Base-by-base conservation (phyloP, 2,797 vertebrate species). In the Lepilemur septentrionalis region DNA sequence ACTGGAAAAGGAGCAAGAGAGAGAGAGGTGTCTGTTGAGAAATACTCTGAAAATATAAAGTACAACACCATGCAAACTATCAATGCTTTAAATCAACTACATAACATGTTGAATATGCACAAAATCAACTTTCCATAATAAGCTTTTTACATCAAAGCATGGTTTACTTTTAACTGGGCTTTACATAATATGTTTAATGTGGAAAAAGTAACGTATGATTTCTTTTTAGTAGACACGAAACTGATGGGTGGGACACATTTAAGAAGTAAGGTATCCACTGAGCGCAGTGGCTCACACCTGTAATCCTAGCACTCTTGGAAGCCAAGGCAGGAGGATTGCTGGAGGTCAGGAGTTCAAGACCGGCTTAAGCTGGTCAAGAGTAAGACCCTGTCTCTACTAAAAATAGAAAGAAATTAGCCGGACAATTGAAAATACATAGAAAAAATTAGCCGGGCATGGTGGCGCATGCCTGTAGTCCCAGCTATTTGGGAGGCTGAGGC, bases 21-120 rank as follows among this genome's bases (percentile, higher is more conserved):
- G 67, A 89, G 15, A 81, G 43, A 17, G 57, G 25, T 95, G 65
- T 84, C 52, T 78, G n/a, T 70, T 90, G 57, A 94, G 72, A 95
- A 95, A 91, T 92, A 57, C 14, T 67, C 46, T 72, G 41, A 94
- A 93, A 94, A 96, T 88, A 85, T n/a, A 69, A 96, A 92, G 41
- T 4, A 89, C 43, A 73, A 70, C 28, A 91, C 50, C 93, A 65
- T 90, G 17, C 35, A 97, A 83, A 23, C 25, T 72, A 95, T n/a
- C 67, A 83, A 18, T 50, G 38, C 10, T 95, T 97, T 85, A 96
- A 92, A 79, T 84, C 79, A 92, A 93, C 73, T 91, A 91, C 15
- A 91, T 35, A 92, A 79, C 23, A 65, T 28, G 18, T 0, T 91
- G 13, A 91, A 61, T 38, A 86, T 67, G 14, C 69, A 82, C 23